phyloP scores from a whole-genome alignment of 92 coral and sea anemone genomes.

The Actinernus sp. region DNA sequence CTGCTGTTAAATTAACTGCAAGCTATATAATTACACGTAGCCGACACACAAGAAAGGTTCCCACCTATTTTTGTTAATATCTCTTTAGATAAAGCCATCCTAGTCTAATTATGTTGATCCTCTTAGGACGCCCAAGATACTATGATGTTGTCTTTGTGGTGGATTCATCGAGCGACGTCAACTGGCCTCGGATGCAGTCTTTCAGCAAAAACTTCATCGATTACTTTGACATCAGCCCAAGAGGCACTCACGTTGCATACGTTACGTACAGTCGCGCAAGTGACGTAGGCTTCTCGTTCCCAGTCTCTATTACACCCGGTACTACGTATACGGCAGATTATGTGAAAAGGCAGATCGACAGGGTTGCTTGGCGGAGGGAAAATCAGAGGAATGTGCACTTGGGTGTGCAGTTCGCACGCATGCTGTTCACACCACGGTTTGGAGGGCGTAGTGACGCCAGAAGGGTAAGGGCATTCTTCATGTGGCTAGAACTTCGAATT shows the following conservation, averaged over 20 bases:
- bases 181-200: conserved; percentile 3
- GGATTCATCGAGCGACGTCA: conserved; percentile 5
- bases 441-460: conserved; percentile 12
- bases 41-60: no score
- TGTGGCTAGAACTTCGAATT: no score
- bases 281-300: conserved; percentile 2
- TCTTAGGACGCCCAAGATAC: conserved; percentile 1
- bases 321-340: neutral
- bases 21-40: no score
- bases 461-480: conserved; percentile 4
- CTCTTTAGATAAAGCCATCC: no score
- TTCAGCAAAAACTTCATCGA: conserved; percentile 5
- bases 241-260: conserved; percentile 14
- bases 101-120: no score
- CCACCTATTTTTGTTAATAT: no score
- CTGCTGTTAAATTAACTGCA: no score
- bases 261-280: neutral
- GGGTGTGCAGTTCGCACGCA: neutral
- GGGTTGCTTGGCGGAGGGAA: neutral
- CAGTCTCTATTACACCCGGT: neutral
- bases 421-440: neutral
- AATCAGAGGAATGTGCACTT: neutral
- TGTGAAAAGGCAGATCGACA: conserved; percentile 3
- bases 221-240: conserved; percentile 16
- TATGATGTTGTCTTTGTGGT: conserved; percentile 9